phyloP scores from a whole-genome alignment of 2,113 vertebrate genomes.

The Myiozetetes cayanensis region DNA sequence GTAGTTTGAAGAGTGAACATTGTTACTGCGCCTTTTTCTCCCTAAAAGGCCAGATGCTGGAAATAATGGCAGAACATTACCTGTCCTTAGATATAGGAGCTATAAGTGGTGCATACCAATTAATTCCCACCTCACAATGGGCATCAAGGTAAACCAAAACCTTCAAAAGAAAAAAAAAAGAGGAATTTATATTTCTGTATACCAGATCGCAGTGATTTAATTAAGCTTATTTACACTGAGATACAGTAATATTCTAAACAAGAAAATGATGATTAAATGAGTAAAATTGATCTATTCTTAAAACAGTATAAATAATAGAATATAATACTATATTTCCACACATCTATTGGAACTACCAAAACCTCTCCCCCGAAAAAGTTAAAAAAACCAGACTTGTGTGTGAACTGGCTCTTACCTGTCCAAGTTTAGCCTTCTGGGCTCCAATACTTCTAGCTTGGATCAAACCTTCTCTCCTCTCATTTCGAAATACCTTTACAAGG shows the following conservation, averaged over 20 bases:
- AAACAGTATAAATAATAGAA: not conserved
- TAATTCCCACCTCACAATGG: constrained; percentile 95
- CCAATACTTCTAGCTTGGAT: constrained; percentile 98
- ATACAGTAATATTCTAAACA: not conserved
- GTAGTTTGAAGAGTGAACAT: not conserved
- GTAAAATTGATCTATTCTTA: not conserved
- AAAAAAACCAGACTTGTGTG: not conserved
- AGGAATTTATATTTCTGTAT: not conserved
- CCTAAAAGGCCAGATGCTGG: not conserved
- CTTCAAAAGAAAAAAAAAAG: constrained; percentile 73
- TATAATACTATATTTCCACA: not conserved
- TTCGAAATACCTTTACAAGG: constrained; percentile 93
- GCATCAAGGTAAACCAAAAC: constrained; percentile 97
- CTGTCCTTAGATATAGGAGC: constrained; percentile 97
- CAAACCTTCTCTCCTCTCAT: constrained; percentile 94
- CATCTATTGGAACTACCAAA: not conserved
- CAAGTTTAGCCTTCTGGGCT: constrained; percentile 89
- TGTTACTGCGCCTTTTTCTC: not conserved
- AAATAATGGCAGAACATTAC: constrained; percentile 73
- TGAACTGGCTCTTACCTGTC: constrained; percentile 81
- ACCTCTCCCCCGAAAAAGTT: accelerated
- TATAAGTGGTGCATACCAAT: constrained; percentile 95
- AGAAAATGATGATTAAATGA: not conserved
- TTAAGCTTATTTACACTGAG: not conserved
- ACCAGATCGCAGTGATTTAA: not conserved